Evolutionary conservation across 2,797 vertebrate species (phyloP).

Genomic region (Somateria mollissima): DNA sequence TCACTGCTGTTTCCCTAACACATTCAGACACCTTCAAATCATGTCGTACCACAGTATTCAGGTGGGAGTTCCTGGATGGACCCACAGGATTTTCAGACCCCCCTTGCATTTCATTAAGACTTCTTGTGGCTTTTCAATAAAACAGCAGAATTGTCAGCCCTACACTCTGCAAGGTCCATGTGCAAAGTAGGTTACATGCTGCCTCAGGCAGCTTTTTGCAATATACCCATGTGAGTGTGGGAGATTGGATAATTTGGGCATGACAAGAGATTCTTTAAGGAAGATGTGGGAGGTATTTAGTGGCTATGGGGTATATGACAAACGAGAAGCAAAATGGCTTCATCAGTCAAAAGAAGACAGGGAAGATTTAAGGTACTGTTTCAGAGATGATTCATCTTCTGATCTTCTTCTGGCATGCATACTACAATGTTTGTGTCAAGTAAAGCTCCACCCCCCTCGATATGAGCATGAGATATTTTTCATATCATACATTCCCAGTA

Average conservation of each 20-base stretch:
- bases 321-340: not conserved
- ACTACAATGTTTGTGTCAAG: not conserved
- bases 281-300: not conserved
- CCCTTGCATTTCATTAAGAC: not conserved
- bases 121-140: not conserved
- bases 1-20: not conserved
- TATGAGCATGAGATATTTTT: not conserved
- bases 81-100: not conserved
- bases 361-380: not conserved
- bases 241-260: not conserved
- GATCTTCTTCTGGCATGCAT: not conserved
- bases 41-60: not conserved
- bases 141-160: not conserved
- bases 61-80: not conserved
- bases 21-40: not conserved
- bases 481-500: not conserved
- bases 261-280: constrained; percentile 6
- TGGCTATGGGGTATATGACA: not conserved
- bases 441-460: not conserved
- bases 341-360: not conserved
- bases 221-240: not conserved
- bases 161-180: not conserved
- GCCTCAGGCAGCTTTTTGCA: constrained; percentile 24
- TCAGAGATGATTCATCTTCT: not conserved
- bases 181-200: not conserved